Base-by-base conservation (phyloP, 64 coral and sea anemone genomes). In the Acropora tenuis region DNA sequence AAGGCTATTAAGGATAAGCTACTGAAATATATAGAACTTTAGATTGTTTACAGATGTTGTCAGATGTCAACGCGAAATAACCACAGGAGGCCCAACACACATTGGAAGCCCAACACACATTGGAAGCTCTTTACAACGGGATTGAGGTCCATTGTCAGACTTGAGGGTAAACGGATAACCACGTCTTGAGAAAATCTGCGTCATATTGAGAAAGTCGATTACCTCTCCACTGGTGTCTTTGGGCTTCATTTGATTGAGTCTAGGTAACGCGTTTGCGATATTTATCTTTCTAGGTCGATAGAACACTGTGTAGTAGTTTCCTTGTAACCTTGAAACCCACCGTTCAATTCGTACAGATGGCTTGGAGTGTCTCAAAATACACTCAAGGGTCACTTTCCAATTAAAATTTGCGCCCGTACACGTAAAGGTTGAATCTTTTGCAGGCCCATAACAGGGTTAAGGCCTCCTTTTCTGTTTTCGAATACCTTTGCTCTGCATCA, bases 261-360 rank as follows among this genome's bases (percentile, higher is more conserved):
- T 63, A 13, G 60, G 13, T 10, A 63, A 13, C 3, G 59, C 59
- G 60, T 91, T 79, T 81, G 79, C 89, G 41, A 84, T 91, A 20
- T 83, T 84, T 49, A 41, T 69, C 59, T 83, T 91, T 3, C 48
- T 15, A 82, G 79, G 79, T 12, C 79, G 49, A 16, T 82, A 82
- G 7, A 57, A 40, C 3, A 82, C 40, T 55, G 10, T 53, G 48
- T 82, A 82, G 49, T 82, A 9, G 5, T 82, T 18, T 1, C 49
- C 30, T 44, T 82, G 79, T 10, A 65, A 43, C 30, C 79, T 19
- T 8, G 57, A 41, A 20, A 58, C 79, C 79, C 79, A 82, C 17
- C 48, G 4, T 55, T 82, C 49, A 7, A 30, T 63, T 13, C 11
- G 60, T 63, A 13, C 60, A 15, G 60, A 63, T 63, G 60, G 60